Conservation (phyloP, 2,888 invertebrate species). For the Biston stratarius region DNA sequence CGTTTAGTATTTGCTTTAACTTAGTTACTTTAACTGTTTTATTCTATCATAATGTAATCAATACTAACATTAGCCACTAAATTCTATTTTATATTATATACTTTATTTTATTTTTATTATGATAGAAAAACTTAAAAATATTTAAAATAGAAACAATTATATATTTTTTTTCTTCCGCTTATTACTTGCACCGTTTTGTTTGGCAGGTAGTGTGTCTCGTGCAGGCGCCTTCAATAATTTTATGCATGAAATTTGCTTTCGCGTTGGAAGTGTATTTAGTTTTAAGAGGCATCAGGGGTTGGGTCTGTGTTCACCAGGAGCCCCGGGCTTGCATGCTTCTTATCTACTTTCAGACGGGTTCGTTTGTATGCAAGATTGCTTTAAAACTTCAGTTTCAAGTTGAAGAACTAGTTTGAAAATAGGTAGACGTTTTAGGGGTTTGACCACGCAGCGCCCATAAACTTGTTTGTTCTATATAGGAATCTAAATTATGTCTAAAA, state of each 20-base stretch:
- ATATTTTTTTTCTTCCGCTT: conserved; percentile 34
- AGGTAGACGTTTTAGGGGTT: too few relatives aligned
- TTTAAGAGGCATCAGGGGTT: conserved; percentile 58
- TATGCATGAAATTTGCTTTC: conserved; percentile 80
- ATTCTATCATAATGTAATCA: too few relatives aligned
- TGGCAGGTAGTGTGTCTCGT: conserved; percentile 72
- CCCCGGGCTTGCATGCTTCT: conserved; percentile 45
- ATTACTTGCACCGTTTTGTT: conserved; percentile 45
- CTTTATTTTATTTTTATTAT: neutral
- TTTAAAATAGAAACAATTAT: neutral
- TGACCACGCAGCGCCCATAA: too few relatives aligned
- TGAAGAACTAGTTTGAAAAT: neutral
- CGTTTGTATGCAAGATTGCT: conserved; percentile 40
- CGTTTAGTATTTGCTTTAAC: too few relatives aligned
- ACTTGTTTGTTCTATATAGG: too few relatives aligned
- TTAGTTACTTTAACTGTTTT: too few relatives aligned
- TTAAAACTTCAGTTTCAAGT: conserved; percentile 18
- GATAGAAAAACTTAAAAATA: neutral
- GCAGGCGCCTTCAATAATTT: conserved; percentile 75
- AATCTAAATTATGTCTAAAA: too few relatives aligned
- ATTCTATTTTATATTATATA: too few relatives aligned
- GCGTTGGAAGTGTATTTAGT: conserved; percentile 69
- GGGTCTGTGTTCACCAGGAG: conserved; percentile 45
- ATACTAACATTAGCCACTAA: too few relatives aligned
- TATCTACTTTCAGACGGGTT: conserved; percentile 47